Base-by-base conservation (phyloP, 1,140 invertebrate species). In the Drosophila kikkawai region DNA sequence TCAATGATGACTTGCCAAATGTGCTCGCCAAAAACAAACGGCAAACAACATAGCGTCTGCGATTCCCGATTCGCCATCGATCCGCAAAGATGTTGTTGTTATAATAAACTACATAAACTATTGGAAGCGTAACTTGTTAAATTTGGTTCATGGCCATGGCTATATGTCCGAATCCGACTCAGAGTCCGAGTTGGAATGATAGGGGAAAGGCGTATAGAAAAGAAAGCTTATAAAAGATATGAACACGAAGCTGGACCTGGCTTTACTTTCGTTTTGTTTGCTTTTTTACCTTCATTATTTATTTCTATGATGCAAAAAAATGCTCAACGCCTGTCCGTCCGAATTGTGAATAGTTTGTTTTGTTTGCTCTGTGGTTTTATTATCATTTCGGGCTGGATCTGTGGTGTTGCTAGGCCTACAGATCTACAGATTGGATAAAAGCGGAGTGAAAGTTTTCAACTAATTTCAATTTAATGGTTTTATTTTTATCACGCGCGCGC, bases 1-100 rank as follows among this genome's bases (percentile, higher is more conserved):
- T 82, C 63, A 69, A 82, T 75, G 61, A 82, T 82, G 82, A 86
- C 82, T 86, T 66, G 69, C 53, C 36, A 69, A 53, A 80, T 67
- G 79, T 51, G 57, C n/a, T 45, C 11, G 39, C 60, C 60, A 60
- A 70, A 59, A 17, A 51, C 39, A 63, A 51, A 63, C 47, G 67
- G 51, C 11, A 4, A 34, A 34, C 50, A 41, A 19, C 32, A 13
- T 32, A 13, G 19, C 7, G 69, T 76, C 57, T 67, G 64, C 56
- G 66, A 42, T 51, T 51, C 66, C 44, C 70, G 53, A 42, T 53
- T 73, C 67, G 55, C 70, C 17, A 71, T 71, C 67, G 67, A 48
- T 70, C 32, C 42, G 32, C 9, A 12, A 6, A 8, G 13, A 22
- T 17, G 34, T 42, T 37, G 22, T 50, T 65, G 34, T 39, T 42